Conservation (phyloP, 2,797 vertebrate genomes). For the Anniella stebbinsi region DNA sequence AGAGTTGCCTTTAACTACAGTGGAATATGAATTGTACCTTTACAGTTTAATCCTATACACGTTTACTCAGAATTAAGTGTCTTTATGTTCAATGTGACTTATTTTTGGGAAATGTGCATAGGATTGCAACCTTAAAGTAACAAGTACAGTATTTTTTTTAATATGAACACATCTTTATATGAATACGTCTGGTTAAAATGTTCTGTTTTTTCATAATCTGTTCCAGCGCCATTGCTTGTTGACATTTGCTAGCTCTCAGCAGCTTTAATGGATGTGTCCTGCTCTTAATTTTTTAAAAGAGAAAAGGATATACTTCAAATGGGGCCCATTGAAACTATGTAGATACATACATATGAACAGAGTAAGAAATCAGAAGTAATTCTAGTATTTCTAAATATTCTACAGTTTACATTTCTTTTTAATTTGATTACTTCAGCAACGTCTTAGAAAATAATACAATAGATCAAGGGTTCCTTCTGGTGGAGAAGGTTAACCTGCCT, state of each 20-base stretch:
- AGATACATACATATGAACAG: constrained; percentile 13
- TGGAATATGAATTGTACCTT: constrained; percentile 9
- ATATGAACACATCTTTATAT: constrained; percentile 24
- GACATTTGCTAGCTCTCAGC: constrained; percentile 3
- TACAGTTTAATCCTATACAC: not conserved
- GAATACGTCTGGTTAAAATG: constrained; percentile 3
- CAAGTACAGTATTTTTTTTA: constrained; percentile 48
- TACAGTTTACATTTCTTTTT: constrained; percentile 5
- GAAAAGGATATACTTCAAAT: constrained; percentile 54
- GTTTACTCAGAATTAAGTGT: not conserved
- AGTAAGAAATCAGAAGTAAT: constrained; percentile 18
- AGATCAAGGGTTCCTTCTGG: not conserved
- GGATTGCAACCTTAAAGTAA: not conserved
- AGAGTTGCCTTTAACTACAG: not conserved
- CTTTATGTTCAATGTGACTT: not conserved
- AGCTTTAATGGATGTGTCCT: not conserved
- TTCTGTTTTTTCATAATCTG: constrained; percentile 16
- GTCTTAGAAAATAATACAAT: not conserved
- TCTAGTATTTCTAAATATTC: constrained; percentile 2
- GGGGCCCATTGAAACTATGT: constrained; percentile 20
- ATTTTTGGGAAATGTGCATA: not conserved
- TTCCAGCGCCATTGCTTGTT: constrained; percentile 22
- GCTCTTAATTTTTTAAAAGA: constrained; percentile 38
- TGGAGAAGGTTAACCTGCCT: not conserved
- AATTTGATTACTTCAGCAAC: constrained; percentile 2